Percentiles rank a stretch among this genome's conserved stretches.
Evolutionary conservation across 2,797 vertebrate species (phyloP).

Genomic region (Alosa sapidissima): DNA sequence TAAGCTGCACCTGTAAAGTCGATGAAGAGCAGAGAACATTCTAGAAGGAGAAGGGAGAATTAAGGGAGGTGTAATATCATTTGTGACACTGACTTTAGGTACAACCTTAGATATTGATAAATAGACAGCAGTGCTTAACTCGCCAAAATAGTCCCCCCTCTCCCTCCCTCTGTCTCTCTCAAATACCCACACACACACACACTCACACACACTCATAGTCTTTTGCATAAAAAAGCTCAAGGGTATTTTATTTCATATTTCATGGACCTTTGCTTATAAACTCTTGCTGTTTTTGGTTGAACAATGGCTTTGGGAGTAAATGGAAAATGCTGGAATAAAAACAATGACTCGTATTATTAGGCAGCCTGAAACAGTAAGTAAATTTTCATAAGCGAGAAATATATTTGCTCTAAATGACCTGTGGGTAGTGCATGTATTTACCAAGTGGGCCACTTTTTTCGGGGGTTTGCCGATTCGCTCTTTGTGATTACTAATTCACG

Average conservation of each 20-base stretch:
- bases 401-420: not conserved
- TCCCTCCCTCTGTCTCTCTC: too few relatives aligned
- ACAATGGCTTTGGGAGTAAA: not conserved
- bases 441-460: too few relatives aligned
- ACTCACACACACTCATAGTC: not conserved
- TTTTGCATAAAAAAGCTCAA: not conserved
- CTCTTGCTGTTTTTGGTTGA: not conserved
- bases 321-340: not conserved
- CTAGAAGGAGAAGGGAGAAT: not conserved
- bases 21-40: not conserved
- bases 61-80: not conserved
- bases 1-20: not conserved
- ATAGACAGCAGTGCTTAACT: not conserved
- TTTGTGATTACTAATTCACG: too few relatives aligned
- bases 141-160: too few relatives aligned
- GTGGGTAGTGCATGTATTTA: not conserved
- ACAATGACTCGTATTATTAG: not conserved
- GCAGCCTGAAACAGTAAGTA: not conserved
- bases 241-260: not conserved
- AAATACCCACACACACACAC: not conserved
- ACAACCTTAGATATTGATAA: not conserved
- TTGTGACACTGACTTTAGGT: not conserved
- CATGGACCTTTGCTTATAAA: not conserved
- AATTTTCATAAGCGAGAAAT: not conserved
- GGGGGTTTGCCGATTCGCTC: too few relatives aligned